Conservation (phyloP, 1,140 invertebrate species). For the Aphelenchoides fujianensis region DNA sequence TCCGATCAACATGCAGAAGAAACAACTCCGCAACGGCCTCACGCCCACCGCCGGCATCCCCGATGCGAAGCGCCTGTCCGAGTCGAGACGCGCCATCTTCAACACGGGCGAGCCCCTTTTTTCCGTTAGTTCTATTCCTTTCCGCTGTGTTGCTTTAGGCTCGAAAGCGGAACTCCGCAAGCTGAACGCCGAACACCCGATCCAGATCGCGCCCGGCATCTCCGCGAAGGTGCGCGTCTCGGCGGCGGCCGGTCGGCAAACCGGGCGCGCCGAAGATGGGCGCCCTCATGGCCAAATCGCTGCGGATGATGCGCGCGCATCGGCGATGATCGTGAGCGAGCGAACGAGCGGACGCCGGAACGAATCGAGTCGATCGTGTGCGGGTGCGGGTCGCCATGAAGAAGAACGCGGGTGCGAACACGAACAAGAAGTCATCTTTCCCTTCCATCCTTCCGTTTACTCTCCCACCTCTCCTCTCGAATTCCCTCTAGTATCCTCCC, state of each 20-base stretch:
- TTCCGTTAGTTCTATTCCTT: neutral
- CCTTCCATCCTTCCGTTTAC: no score
- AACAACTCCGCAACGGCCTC: constrained; percentile 14
- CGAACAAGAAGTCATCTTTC: no score
- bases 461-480: no score
- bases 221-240: neutral
- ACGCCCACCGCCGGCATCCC: neutral
- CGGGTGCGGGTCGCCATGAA: no score
- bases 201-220: neutral
- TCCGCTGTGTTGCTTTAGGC: constrained; percentile 1
- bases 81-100: constrained; percentile 7
- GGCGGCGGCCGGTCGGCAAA: neutral
- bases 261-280: neutral
- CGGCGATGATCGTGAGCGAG: no score
- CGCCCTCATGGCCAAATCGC: constrained; percentile 11
- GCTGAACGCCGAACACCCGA: neutral
- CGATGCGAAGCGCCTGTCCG: neutral
- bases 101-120: neutral
- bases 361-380: no score
- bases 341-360: no score
- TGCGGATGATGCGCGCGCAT: constrained; percentile 3
- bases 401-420: no score
- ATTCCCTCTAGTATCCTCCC: no score
- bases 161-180: neutral
- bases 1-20: constrained; percentile 2